A percentile compares a stretch with the other conserved stretches of the same genome.
Conservation (phyloP, 2,797 vertebrate genomes). For the Syngnathus rostellatus region DNA sequence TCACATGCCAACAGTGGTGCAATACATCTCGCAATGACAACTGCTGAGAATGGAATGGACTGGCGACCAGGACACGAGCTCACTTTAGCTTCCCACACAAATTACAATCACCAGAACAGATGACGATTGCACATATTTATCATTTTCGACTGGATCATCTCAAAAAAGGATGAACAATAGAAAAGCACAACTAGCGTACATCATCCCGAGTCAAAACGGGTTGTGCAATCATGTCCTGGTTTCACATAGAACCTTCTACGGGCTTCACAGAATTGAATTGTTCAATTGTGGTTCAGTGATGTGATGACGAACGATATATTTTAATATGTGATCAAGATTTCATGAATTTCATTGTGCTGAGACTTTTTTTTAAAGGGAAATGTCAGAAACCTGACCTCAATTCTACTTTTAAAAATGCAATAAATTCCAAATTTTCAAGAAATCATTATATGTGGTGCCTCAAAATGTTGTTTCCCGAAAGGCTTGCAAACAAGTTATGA, state of each 20-base stretch:
- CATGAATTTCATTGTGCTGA: background rate
- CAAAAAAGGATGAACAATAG: background rate
- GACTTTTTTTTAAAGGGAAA: background rate
- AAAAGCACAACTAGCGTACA: background rate
- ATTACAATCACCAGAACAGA: background rate
- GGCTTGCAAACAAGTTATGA: too few relatives aligned
- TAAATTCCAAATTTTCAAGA: too few relatives aligned
- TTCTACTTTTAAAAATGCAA: background rate
- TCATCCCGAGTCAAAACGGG: background rate
- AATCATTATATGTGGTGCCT: too few relatives aligned
- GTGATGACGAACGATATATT: background rate
- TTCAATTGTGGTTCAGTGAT: background rate
- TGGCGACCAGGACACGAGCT: background rate
- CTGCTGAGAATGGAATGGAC: background rate
- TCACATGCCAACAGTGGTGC: background rate
- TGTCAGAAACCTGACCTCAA: background rate
- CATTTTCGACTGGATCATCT: background rate
- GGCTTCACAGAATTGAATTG: background rate
- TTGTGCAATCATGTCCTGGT: background rate
- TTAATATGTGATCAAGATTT: background rate
- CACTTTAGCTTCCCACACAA: background rate
- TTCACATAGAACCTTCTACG: background rate
- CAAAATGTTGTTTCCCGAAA: too few relatives aligned
- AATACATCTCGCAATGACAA: background rate
- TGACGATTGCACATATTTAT: background rate